A percentile compares a stretch with the other conserved stretches of the same genome.
phyloP scores from a whole-genome alignment of 1,140 invertebrate genomes.

The Leptonema lineaticorne region DNA sequence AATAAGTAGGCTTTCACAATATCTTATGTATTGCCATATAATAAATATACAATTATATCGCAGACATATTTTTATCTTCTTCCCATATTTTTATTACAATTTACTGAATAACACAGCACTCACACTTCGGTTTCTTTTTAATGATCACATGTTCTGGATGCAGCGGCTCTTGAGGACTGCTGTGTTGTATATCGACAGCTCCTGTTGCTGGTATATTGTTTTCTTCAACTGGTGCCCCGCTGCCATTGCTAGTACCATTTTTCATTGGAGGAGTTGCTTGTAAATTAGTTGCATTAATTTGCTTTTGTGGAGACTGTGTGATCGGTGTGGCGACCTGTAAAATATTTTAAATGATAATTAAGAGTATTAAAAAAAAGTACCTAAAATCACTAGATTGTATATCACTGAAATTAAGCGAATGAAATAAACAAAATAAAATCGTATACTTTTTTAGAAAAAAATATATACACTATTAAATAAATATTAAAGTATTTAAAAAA shows the following conservation, averaged over 20 bases:
- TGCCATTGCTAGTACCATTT: conserved; percentile 55
- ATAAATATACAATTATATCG: conserved; percentile 30
- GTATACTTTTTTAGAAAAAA: too few relatives aligned
- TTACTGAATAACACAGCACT: conserved; percentile 88
- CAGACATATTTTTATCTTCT: conserved; percentile 13
- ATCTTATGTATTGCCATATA: conserved; percentile 27
- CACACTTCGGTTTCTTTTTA: conserved; percentile 89
- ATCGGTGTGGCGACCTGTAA: conserved; percentile 48
- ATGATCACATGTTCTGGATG: conserved; percentile 82
- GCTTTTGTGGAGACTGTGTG: conserved; percentile 48
- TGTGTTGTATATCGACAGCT: conserved; percentile 73
- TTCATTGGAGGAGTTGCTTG: conserved; percentile 45
- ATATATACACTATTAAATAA: too few relatives aligned
- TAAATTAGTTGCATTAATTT: conserved; percentile 46
- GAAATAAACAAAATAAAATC: too few relatives aligned
- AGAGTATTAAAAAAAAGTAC: too few relatives aligned
- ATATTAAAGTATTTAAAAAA: too few relatives aligned
- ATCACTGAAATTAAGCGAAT: too few relatives aligned
- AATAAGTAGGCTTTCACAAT: conserved; percentile 10
- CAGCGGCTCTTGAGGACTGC: conserved; percentile 70
- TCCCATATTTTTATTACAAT: not conserved
- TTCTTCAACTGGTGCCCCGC: conserved; percentile 45
- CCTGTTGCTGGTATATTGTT: conserved; percentile 49
- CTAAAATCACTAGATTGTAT: too few relatives aligned
- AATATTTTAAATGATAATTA: too few relatives aligned